A percentile compares a stretch with the other conserved stretches of the same genome.
Evolutionary conservation across 2,113 vertebrate species (phyloP).

Genomic region (Ammospiza caudacuta): DNA sequence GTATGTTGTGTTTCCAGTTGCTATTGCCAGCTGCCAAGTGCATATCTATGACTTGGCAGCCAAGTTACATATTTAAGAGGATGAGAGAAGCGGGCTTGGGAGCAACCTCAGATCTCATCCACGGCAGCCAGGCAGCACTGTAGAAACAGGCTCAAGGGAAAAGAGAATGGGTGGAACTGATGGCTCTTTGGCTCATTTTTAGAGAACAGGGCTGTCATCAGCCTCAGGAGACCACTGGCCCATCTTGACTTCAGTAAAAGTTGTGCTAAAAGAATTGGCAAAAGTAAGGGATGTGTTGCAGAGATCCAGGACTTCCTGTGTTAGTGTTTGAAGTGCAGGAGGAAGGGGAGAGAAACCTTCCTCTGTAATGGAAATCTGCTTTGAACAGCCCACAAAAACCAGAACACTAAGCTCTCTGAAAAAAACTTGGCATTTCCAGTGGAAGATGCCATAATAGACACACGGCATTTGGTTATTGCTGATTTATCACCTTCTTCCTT

Average conservation of each 20-base stretch:
- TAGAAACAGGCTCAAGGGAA: background rate
- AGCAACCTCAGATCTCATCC: slow-evolving; percentile 9
- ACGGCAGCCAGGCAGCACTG: background rate
- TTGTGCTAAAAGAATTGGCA: background rate
- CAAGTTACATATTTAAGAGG: slow-evolving; percentile 50
- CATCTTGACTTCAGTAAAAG: background rate
- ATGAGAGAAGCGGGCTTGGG: slow-evolving; percentile 49
- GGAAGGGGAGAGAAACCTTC: background rate
- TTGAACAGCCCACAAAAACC: background rate
- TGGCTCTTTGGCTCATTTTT: background rate
- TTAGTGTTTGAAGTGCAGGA: background rate
- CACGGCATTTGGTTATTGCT: background rate
- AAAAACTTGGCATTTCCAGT: background rate
- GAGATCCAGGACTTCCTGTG: background rate
- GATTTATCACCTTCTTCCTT: background rate
- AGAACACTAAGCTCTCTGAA: background rate
- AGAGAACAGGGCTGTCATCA: background rate
- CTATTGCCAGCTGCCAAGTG: slow-evolving; percentile 53
- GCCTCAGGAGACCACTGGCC: background rate
- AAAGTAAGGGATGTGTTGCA: background rate
- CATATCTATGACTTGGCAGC: slow-evolving; percentile 55
- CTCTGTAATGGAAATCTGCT: background rate
- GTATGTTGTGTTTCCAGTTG: slow-evolving; percentile 56
- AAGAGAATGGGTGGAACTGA: background rate
- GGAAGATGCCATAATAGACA: background rate